A percentile compares a stretch with the other conserved stretches of the same genome.
phyloP scores from a whole-genome alignment of 2,797 vertebrate species.

The Lemur catta region DNA sequence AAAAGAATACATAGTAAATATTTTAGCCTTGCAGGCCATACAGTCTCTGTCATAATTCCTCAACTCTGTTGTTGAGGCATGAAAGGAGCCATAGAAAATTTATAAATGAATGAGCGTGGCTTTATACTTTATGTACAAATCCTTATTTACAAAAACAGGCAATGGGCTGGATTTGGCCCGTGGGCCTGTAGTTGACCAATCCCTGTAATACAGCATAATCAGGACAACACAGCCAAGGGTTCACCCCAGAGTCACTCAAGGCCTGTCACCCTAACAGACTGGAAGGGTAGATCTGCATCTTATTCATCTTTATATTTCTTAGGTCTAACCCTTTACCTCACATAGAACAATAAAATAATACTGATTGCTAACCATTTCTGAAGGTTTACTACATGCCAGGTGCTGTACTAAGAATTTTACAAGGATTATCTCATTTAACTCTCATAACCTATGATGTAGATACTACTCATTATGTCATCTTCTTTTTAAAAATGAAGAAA shows the following conservation, averaged over 20 bases:
- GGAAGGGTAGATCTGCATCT: background rate
- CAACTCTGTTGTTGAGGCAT: background rate
- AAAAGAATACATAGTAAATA: background rate
- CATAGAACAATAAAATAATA: background rate
- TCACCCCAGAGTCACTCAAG: background rate
- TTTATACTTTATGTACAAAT: background rate
- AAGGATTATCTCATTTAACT: slow-evolving; percentile 19
- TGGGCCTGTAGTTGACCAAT: background rate
- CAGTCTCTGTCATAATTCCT: background rate
- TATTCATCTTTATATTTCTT: slow-evolving; percentile 2
- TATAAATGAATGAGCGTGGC: background rate
- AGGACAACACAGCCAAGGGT: background rate
- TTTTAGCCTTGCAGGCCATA: background rate
- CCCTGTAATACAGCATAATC: background rate
- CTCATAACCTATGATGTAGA: background rate
- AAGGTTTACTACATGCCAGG: slow-evolving; percentile 1
- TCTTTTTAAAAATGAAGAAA: slow-evolving; percentile 30
- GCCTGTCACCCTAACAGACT: background rate
- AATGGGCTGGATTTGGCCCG: background rate
- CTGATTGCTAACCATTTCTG: background rate
- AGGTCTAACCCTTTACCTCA: background rate
- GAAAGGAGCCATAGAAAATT: background rate
- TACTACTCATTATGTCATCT: background rate
- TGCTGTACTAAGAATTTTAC: background rate
- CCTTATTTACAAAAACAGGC: slow-evolving; percentile 28